Base-by-base conservation (phyloP, 2,113 vertebrate species). In the Onychostoma macrolepis region DNA sequence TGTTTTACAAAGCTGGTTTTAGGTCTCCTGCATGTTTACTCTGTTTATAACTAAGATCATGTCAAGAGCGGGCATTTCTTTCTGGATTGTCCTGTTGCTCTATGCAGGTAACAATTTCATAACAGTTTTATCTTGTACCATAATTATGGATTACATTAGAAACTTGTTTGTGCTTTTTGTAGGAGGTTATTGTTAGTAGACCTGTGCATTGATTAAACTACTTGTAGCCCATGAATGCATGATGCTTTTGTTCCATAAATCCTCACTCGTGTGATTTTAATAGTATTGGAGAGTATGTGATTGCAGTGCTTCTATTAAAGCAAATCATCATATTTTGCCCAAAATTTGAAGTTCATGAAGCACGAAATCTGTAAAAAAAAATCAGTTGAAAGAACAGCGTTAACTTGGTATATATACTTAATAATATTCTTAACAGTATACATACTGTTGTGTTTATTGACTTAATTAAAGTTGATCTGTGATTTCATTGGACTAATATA, bases 51-150 rank as follows among this genome's bases (percentile, higher is more conserved):
- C 56, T 13, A 86, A 36, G 71, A 92, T 89, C 84, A 95, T 95
- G 94, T 89, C 89, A 80, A 91, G 75, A 83, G 79, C 90, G 65
- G 90, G 28, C n/a, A 0, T 87, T 56, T 88, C 63, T 85, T 53
- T 91, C 74, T 95, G 92, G 93, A 91, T 91, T 4, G 72, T 92
- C 8, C 91, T 93, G 85, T 71, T 92, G 69, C 90, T 95, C 67
- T 92, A 15, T 86, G 76, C 93, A 95, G 95, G 95, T 96, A 94
- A 92, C 50, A 30, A 19, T 77, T 75, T 48, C 7, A 61, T 89
- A 24, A 24, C 4, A n/a, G 11, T 74, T 78, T 58, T 12, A 79
- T 79, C 0, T 26, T 63, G 33, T 86, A n/a, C 21, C 26, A 61
- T n/a, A n/a, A 10, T 74, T 6, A 24, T 28, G 74, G n/a, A n/a